phyloP scores from a whole-genome alignment of 2,797 vertebrate genomes.

The Cossypha heuglini region DNA sequence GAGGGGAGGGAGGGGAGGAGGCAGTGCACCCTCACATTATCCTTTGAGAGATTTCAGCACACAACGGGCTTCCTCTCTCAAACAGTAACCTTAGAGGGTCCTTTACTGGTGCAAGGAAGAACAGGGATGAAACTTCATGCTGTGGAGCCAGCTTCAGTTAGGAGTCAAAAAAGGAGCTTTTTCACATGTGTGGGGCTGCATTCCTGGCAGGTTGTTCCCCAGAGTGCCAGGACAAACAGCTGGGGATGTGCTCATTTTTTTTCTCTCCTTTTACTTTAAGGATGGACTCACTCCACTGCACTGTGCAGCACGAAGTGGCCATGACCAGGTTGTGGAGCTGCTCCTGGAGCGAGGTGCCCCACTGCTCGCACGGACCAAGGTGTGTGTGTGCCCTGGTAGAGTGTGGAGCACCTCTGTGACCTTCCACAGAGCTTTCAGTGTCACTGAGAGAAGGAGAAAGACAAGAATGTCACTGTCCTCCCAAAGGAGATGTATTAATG shows the following conservation, averaged over 20 bases:
- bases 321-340: slow-evolving; percentile 91
- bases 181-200: fast-evolving
- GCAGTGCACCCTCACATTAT: background rate
- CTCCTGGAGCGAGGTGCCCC: slow-evolving; percentile 94
- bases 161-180: background rate
- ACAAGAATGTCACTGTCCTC: background rate
- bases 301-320: slow-evolving; percentile 94
- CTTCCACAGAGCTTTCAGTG: background rate
- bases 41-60: background rate
- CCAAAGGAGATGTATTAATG: background rate
- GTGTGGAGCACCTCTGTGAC: background rate
- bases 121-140: background rate
- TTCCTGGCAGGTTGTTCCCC: background rate
- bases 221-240: background rate
- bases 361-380: slow-evolving; percentile 95
- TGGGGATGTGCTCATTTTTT: background rate
- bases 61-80: background rate
- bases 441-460: background rate
- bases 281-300: slow-evolving; percentile 96
- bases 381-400: slow-evolving; percentile 32
- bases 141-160: background rate
- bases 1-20: background rate
- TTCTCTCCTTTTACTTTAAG: slow-evolving; percentile 70
- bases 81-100: background rate
- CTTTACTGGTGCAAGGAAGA: background rate